A percentile compares a stretch with the other conserved stretches of the same genome.
Conservation (phyloP, 2,113 vertebrate genomes). For the Microcebus murinus region DNA sequence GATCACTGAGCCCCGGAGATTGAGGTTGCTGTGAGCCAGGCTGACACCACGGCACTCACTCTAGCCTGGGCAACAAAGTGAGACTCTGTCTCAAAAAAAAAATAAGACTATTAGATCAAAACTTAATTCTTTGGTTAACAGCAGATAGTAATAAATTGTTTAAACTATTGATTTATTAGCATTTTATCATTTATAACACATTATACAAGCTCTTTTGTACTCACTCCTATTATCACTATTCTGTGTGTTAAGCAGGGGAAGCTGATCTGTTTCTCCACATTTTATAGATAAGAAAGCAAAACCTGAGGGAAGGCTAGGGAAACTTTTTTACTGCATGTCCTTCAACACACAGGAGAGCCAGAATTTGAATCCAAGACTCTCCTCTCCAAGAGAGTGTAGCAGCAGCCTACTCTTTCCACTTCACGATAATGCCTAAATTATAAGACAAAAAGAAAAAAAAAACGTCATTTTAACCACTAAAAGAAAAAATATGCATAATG, state of each 20-base stretch:
- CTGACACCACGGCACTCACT: too few relatives aligned
- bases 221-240: constrained; percentile 10
- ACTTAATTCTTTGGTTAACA: constrained; percentile 13
- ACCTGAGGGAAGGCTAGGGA: not conserved
- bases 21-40: too few relatives aligned
- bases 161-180: constrained; percentile 21
- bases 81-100: not conserved
- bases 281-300: not conserved
- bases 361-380: constrained; percentile 5
- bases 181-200: constrained; percentile 29
- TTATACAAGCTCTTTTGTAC: constrained; percentile 35
- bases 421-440: not conserved
- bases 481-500: not conserved
- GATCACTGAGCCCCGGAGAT: too few relatives aligned
- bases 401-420: not conserved
- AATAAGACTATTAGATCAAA: constrained; percentile 57
- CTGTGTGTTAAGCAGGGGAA: not conserved
- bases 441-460: not conserved
- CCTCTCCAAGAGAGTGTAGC: not conserved
- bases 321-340: not conserved
- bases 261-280: not conserved
- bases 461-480: not conserved
- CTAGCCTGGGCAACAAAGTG: too few relatives aligned
- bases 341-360: not conserved
- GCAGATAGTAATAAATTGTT: constrained; percentile 1